Base-by-base conservation (phyloP, 2,888 invertebrate species). In the Erannis defoliaria region DNA sequence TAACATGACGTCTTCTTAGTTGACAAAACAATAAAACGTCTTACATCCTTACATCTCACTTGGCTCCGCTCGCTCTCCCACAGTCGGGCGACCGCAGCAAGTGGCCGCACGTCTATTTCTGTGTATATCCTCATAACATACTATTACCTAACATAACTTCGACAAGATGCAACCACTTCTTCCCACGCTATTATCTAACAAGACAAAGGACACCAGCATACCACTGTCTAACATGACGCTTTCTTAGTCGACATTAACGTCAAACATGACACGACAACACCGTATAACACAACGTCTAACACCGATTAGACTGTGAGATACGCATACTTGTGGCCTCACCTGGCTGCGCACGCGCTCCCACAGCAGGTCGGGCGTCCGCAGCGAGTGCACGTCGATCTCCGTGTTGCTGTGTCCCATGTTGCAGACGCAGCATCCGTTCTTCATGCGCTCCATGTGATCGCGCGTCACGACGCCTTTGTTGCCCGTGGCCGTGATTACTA, bases 341-440 rank as follows among this genome's bases (percentile, higher is more conserved):
- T 99, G 99, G 26, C 98, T 98, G 54, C 99, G 94, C 0, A 99
- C 99, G 80, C 98, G 97, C 90, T 99, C 99, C 99, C 99, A 99
- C 57, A 98, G 97, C 75, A 99, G 90, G 82, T 99, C 99, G 0
- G 98, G 98, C 21, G 99, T 99, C 66, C 98, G 94, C 65, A 99
- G 90, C 70, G 97, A 96, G 89, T 98, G 97, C 71, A 98, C 98
- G 90, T 98, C 98, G 3, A 91, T 81, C 94, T 99, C 98, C 0
- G 98, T 98, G 88, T 99, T 98, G 68, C 98, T 98, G 90, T 99
- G 98, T 0, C 98, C 98, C 98, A 99, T 99, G 91, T 99, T 99
- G 88, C 98, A 98, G 1, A 99, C 96, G 57, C 98, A 97, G 84
- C 98, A 98, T 31, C 98, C 98, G 83, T 97, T 98, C 90, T 98